Evolutionary conservation across 2,888 invertebrate genomes (phyloP).

Genomic region (Ametastegia equiseti): DNA sequence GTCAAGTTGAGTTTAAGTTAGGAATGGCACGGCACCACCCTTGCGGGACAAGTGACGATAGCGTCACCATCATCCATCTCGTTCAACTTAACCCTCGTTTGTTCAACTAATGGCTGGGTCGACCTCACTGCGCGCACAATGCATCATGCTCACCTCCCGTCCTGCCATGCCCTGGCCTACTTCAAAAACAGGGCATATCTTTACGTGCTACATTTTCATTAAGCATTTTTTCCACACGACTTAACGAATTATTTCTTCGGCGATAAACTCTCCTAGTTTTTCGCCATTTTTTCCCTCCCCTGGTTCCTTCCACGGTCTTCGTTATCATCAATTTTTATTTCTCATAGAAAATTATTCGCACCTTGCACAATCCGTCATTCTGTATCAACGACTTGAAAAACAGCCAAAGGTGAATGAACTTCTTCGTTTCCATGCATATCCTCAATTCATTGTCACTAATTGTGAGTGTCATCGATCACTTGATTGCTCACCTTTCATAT

Average conservation of each 20-base stretch:
- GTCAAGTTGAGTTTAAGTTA: background rate
- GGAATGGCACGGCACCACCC: background rate
- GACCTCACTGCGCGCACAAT: constrained; percentile 58
- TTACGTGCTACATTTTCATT: constrained; percentile 22
- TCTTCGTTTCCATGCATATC: too few species aligned
- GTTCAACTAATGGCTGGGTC: constrained; percentile 62
- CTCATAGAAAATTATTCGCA: too few species aligned
- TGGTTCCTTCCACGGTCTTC: background rate
- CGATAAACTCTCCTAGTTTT: background rate
- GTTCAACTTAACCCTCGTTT: constrained; percentile 58
- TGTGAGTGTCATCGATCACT: too few species aligned
- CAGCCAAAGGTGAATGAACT: too few species aligned
- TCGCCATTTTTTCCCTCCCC: background rate
- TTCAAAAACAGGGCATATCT: background rate
- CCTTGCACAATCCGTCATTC: too few species aligned
- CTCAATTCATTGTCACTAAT: too few species aligned
- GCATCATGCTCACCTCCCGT: constrained; percentile 50
- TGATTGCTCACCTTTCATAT: too few species aligned
- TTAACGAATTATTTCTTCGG: background rate
- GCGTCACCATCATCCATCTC: constrained; percentile 39
- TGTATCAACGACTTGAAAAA: too few species aligned
- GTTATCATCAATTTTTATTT: background rate
- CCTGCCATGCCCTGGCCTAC: constrained; percentile 58
- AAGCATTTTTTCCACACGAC: background rate
- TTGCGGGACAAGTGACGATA: constrained; percentile 28